Evolutionary conservation across 2,113 vertebrate genomes (phyloP), one percentile per base, ranked within the genome.

Genomic region (Brachyhypopomus occidentalis): DNA sequence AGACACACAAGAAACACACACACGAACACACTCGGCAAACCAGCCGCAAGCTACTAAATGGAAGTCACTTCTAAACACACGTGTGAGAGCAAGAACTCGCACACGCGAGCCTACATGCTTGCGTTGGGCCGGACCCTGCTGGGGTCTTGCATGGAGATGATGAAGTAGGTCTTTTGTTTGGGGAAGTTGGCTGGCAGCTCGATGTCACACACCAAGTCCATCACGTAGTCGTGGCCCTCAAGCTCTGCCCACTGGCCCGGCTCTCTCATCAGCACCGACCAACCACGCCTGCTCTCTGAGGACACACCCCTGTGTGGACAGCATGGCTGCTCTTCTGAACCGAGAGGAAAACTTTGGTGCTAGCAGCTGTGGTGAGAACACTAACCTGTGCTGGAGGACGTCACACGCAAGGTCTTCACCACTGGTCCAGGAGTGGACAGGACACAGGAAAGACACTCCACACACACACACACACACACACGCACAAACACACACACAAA

Each of bases 401-500:
- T 96, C 93, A 84, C 93, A 94, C 16, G 96, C 95, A 84, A 99
- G 88, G 52, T 95, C 95, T 82, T 98, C 97, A n/a, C 96, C 98
- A 0, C 93, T 97, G 9, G 93, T 97, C 97, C 98, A 99, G 63
- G 97, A 97, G 84, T 98, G 95, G 3, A 98, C 84, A 0, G 96
- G 96, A 90, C 97, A 98, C 86, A 95, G 92, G 77, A 97, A 93
- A 8, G 93, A 94, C 63, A 94, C 91, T 16, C 95, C 98, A n/a
- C n/a, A n/a, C 99, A 85, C 71, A 77, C 41, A 77, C 62, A 83
- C 70, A 72, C n/a, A 80, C 62, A 81, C 58, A 86, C 72, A 83
- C 74, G 70, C 27, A 83, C 79, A 88, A n/a, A 30, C 30, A 30
- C 30, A 30, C 30, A 30, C 30, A 30, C 30, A 30, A 1, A 30